A percentile compares a stretch with the other conserved stretches of the same genome.
Evolutionary conservation across 2,888 invertebrate genomes (phyloP).

Genomic region (Teleogryllus oceanicus): DNA sequence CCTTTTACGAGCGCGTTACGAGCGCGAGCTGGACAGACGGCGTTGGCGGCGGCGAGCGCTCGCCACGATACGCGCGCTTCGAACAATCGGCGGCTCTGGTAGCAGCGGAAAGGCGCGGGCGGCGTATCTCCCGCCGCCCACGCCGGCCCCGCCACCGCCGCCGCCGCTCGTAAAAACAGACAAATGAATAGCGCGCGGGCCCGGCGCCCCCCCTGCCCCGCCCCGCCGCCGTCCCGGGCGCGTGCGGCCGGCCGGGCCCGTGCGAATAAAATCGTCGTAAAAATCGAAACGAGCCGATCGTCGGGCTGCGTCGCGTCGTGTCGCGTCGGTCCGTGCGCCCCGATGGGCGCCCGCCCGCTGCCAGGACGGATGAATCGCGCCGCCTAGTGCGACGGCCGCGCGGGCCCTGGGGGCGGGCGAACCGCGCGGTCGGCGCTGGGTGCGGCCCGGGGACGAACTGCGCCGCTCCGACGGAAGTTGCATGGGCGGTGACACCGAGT

Average conservation of each 20-base stretch:
- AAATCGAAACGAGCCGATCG: background rate
- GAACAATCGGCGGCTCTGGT: constrained; percentile 18
- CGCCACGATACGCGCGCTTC: background rate
- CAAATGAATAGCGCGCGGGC: constrained; percentile 1
- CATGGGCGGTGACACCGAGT: too few relatives aligned
- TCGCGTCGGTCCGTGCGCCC: background rate
- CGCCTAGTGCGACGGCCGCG: background rate
- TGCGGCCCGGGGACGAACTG: too few relatives aligned
- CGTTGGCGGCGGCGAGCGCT: background rate
- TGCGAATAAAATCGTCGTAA: constrained; percentile 18
- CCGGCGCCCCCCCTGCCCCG: background rate
- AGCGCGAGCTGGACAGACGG: background rate
- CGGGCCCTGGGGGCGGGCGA: background rate
- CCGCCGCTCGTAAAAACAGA: constrained; percentile 18
- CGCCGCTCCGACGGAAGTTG: too few relatives aligned
- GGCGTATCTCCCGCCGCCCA: background rate
- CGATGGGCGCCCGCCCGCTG: background rate
- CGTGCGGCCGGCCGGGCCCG: background rate
- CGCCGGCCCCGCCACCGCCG: background rate
- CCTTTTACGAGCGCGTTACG: constrained; percentile 18
- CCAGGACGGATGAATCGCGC: background rate
- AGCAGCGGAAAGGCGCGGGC: too few relatives aligned
- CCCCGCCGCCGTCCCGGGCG: background rate
- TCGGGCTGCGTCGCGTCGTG: background rate
- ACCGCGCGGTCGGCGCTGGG: background rate